These are phyloP conservation scores for Panurus biarmicus DNA, from an alignment of 2,113 vertebrate genomes.

Conservation along the genomic window DNA sequence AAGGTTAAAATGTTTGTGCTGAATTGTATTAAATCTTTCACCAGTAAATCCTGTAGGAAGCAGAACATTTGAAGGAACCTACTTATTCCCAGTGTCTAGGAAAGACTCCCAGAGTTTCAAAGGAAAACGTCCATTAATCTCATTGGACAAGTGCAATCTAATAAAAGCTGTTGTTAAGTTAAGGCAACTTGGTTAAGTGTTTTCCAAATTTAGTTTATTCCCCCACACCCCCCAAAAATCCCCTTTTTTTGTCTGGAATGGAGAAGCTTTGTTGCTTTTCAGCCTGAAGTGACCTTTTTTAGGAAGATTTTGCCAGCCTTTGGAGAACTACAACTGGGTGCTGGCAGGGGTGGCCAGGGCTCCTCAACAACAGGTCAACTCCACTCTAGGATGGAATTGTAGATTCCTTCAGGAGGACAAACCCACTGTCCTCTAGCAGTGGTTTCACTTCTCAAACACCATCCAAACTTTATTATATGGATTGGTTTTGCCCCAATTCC, in stretches of 20 bases:
- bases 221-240: neutral
- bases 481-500: neutral
- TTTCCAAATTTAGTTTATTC: constrained; percentile 39
- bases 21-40: constrained; percentile 67
- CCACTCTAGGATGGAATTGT: neutral
- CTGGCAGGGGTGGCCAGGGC: neutral
- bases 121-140: constrained; percentile 72
- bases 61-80: constrained; percentile 47
- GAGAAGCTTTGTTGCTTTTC: neutral
- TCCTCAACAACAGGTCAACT: neutral
- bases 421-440: neutral
- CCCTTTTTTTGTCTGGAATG: neutral
- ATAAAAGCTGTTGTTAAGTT: constrained; percentile 62
- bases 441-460: neutral
- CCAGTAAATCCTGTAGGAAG: constrained; percentile 62
- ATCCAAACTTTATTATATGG: neutral
- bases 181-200: neutral
- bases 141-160: constrained; percentile 52
- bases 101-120: constrained; percentile 67
- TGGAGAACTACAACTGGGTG: too few relatives aligned
- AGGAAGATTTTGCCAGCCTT: neutral
- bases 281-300: neutral
- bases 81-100: constrained; percentile 60
- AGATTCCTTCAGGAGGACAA: neutral
- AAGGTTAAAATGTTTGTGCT: constrained; percentile 61